Conservation (phyloP, 2,797 vertebrate genomes). For the Pipistrellus pygmaeus region DNA sequence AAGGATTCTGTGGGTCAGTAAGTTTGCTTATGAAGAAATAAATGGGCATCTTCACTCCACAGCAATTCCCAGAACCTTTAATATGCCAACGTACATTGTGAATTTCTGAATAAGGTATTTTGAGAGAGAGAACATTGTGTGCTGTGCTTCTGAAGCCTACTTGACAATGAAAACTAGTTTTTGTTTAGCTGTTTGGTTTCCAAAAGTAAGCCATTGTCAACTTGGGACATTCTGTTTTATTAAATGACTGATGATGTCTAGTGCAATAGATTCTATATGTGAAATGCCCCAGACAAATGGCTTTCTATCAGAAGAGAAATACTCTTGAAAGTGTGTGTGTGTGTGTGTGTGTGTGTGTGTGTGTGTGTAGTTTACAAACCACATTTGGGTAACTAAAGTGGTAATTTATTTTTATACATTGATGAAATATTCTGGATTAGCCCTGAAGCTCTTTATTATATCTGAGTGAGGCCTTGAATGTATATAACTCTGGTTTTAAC, state of each 20-base stretch:
- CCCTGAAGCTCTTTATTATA: background rate
- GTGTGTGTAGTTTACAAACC: background rate
- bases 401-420: background rate
- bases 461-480: background rate
- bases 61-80: conserved; percentile 32
- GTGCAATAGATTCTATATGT: background rate
- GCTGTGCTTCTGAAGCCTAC: background rate
- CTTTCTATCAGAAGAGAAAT: background rate
- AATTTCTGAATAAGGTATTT: conserved; percentile 3
- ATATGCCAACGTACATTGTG: background rate
- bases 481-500: background rate
- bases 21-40: conserved; percentile 17
- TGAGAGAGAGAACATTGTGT: background rate
- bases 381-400: background rate
- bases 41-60: background rate
- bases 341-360: too few relatives aligned
- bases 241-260: background rate
- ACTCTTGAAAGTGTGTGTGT: background rate
- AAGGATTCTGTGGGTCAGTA: background rate
- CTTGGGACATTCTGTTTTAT: background rate
- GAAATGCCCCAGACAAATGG: background rate
- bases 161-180: background rate
- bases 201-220: background rate
- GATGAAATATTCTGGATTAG: background rate
- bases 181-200: background rate